A percentile compares a stretch with the other conserved stretches of the same genome.
Conservation (phyloP, 1,140 invertebrate species). For the Drosophila erecta region DNA sequence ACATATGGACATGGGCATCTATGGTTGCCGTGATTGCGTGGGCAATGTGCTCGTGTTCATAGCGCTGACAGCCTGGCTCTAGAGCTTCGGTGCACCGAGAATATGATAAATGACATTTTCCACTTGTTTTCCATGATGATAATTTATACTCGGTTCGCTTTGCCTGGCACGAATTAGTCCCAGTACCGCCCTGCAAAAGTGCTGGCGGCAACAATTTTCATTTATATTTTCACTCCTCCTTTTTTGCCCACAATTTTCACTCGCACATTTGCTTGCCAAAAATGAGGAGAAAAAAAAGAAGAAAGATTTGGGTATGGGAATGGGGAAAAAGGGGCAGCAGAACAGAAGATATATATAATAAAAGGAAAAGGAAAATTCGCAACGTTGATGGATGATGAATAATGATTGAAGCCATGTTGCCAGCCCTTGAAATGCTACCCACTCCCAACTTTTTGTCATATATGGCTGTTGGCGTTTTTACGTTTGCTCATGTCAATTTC, state of each 20-base stretch:
- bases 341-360: slow-evolving; percentile 52
- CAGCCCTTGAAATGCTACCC: slow-evolving; percentile 31
- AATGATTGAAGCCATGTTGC: slow-evolving; percentile 80
- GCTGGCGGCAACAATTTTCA: slow-evolving; percentile 69
- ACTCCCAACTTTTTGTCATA: slow-evolving; percentile 63
- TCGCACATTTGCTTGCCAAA: slow-evolving; percentile 75
- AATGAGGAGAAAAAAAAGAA: slow-evolving; percentile 1
- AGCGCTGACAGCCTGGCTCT: slow-evolving; percentile 37
- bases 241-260: slow-evolving; percentile 51
- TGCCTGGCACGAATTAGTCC: slow-evolving; percentile 73
- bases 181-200: slow-evolving; percentile 44
- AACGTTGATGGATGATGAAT: slow-evolving; percentile 83
- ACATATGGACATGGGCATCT: slow-evolving; percentile 16
- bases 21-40: slow-evolving; percentile 20
- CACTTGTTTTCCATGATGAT: slow-evolving; percentile 83
- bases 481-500: slow-evolving; percentile 80
- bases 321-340: neutral
- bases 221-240: slow-evolving; percentile 55
- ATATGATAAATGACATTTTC: slow-evolving; percentile 83
- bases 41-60: slow-evolving; percentile 20
- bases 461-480: slow-evolving; percentile 79
- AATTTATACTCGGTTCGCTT: slow-evolving; percentile 77
- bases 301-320: slow-evolving; percentile 4
- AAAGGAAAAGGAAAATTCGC: slow-evolving; percentile 59
- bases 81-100: slow-evolving; percentile 58